These are phyloP conservation scores for Acanthosepion lycidas DNA, from an alignment of 2,888 invertebrate genomes.

Conservation along the genomic window DNA sequence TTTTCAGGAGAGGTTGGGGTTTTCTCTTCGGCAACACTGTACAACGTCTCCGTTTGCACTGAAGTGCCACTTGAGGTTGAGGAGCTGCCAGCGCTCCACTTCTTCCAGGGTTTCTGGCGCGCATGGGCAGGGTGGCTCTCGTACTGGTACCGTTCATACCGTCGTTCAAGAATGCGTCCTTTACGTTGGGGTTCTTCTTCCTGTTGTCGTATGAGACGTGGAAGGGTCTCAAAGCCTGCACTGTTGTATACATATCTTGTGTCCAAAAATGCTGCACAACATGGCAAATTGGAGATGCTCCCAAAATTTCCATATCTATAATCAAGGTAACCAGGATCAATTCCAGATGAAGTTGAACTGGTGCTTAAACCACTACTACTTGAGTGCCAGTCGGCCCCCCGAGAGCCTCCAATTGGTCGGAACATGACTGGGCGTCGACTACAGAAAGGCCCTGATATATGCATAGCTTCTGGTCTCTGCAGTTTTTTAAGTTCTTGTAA, in stretches of 20 bases:
- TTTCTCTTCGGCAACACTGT: slow-evolving; percentile 48
- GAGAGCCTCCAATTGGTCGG: slow-evolving; percentile 45
- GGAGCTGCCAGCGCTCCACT: slow-evolving; percentile 47
- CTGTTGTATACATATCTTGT: slow-evolving; percentile 43
- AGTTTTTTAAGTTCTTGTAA: slow-evolving; percentile 45
- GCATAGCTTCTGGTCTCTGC: slow-evolving; percentile 46
- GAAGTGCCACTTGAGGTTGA: slow-evolving; percentile 48
- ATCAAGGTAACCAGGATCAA: slow-evolving; percentile 63
- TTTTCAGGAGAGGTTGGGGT: slow-evolving; percentile 44
- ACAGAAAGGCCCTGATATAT: slow-evolving; percentile 45
- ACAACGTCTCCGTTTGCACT: slow-evolving; percentile 36
- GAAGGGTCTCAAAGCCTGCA: slow-evolving; percentile 43
- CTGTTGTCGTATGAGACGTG: slow-evolving; percentile 41
- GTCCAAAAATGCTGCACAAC: slow-evolving; percentile 46
- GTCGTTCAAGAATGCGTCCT: slow-evolving; percentile 33
- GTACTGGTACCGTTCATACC: slow-evolving; percentile 48
- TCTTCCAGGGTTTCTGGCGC: slow-evolving; percentile 46
- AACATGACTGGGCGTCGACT: slow-evolving; percentile 39
- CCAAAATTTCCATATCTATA: slow-evolving; percentile 51
- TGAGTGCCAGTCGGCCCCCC: slow-evolving; percentile 56
- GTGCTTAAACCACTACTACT: slow-evolving; percentile 65
- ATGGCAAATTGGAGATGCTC: slow-evolving; percentile 50
- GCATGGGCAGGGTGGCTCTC: slow-evolving; percentile 48
- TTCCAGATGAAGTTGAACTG: slow-evolving; percentile 64
- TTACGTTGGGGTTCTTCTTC: slow-evolving; percentile 46